Base-by-base conservation (phyloP, 2,888 invertebrate genomes). In the Zygogramma bicolorata region DNA sequence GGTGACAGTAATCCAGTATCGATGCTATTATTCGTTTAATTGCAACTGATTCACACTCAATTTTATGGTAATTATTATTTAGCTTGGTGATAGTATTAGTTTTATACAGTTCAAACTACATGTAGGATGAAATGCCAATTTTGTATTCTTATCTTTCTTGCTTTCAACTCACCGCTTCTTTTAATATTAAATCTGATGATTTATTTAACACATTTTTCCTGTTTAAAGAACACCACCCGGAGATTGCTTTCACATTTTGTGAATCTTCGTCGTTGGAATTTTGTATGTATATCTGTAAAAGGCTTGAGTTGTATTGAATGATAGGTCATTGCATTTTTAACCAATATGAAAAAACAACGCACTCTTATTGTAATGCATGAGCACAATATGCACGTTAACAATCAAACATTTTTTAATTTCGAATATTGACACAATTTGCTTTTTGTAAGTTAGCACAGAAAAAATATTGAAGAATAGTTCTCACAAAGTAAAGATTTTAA, bases 241-340 rank as follows among this genome's bases (percentile, higher is more conserved):
- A 74, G 69, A 69, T 71, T 71, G 66, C 40, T 74, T 10, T 74
- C 71, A 65, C 68, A 71, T 18, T 74, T 74, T 71, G 62, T 66
- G 67, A 71, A 71, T 65, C 69, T 71, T 31, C 66, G 71, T 61
- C 71, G 69, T 69, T 71, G 74, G 74, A 74, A 69, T 60, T 69
- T 74, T 71, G 74, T 74, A 74, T 71, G 74, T 74, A 74, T 73
- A 61, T 58, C 46, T 63, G 46, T 63, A 31, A 63, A 63, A 46
- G 18, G 63, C 49, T 63, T 46, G 46, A 42, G 27, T 27, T 22
- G 53, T 22, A n/a, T 5, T 53, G 22, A 53, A 27, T 25, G 25
- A 53, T 10, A 15, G 5, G 22, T 53, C 53, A 53, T 53, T 53
- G 53, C 22, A 27, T 53, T 53, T 53, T 25, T 53, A 53, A 53